These are phyloP conservation scores for Aselliscus stoliczkanus DNA, from an alignment of 2,797 vertebrate species.

Conservation along the genomic window DNA sequence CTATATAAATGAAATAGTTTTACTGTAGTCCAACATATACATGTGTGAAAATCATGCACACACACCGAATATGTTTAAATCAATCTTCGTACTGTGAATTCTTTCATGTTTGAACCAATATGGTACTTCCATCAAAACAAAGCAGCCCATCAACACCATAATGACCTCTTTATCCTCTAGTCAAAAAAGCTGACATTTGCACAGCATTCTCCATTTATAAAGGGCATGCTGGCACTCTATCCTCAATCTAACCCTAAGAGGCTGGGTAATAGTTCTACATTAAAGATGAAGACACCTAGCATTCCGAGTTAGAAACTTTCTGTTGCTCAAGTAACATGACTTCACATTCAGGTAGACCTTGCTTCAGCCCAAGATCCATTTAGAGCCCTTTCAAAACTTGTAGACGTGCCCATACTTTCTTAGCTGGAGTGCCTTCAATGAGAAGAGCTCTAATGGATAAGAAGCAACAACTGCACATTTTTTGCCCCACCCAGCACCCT, in stretches of 20 bases:
- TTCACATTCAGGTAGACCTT: neutral
- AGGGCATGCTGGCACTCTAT: neutral
- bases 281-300: neutral
- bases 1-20: neutral
- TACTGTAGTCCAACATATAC: neutral
- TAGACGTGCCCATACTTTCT: neutral
- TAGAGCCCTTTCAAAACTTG: neutral
- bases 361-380: neutral
- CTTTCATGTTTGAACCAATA: neutral
- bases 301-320: neutral
- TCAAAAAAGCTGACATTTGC: neutral
- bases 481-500: neutral
- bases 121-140: neutral
- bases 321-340: neutral
- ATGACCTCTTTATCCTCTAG: neutral
- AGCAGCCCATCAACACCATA: neutral
- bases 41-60: neutral
- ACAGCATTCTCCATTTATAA: neutral
- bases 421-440: neutral
- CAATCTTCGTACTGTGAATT: neutral
- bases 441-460: neutral
- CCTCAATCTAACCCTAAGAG: neutral
- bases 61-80: neutral
- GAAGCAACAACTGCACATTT: neutral
- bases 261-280: neutral